A percentile compares a stretch with the other conserved stretches of the same genome.
These are phyloP conservation scores for Andrena trimmerana DNA, from an alignment of 2,888 invertebrate genomes.

Conservation along the genomic window DNA sequence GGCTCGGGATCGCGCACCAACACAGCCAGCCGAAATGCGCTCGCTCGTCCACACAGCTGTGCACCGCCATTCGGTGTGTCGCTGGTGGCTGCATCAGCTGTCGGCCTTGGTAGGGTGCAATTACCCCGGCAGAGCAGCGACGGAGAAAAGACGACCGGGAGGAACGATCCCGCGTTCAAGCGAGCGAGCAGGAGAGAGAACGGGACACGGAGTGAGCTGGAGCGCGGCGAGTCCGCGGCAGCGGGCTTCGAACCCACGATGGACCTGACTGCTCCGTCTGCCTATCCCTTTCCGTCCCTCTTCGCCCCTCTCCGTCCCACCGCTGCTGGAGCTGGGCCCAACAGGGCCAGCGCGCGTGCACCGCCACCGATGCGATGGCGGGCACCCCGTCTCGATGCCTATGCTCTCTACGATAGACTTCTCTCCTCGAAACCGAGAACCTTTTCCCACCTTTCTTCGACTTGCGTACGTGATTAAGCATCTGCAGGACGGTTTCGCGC, in stretches of 20 bases:
- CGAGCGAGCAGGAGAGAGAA: conserved; percentile 23
- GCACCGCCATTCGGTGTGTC: conserved; percentile 49
- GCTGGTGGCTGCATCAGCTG: conserved; percentile 83
- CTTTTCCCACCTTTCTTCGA: not conserved
- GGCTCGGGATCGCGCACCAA: conserved; percentile 11
- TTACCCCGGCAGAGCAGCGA: conserved; percentile 81
- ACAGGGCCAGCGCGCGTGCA: conserved; percentile 23
- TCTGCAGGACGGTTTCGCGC: not conserved
- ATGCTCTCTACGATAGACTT: conserved; percentile 51
- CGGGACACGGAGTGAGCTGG: conserved; percentile 29
- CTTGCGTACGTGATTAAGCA: not conserved
- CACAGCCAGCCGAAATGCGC: conserved; percentile 30
- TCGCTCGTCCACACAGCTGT: conserved; percentile 58
- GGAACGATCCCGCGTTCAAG: conserved; percentile 49
- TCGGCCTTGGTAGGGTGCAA: conserved; percentile 85
- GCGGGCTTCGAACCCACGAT: conserved; percentile 74
- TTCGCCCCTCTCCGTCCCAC: not conserved
- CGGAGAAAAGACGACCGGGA: conserved; percentile 63
- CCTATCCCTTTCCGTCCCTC: conserved; percentile 32
- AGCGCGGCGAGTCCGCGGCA: conserved; percentile 54
- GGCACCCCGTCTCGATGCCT: conserved; percentile 36
- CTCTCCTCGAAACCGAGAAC: not conserved
- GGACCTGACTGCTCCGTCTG: conserved; percentile 66
- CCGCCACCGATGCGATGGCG: not conserved
- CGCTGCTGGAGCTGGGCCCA: not conserved